Base-by-base conservation (phyloP, 2,113 vertebrate species). In the Nematolebias whitei region DNA sequence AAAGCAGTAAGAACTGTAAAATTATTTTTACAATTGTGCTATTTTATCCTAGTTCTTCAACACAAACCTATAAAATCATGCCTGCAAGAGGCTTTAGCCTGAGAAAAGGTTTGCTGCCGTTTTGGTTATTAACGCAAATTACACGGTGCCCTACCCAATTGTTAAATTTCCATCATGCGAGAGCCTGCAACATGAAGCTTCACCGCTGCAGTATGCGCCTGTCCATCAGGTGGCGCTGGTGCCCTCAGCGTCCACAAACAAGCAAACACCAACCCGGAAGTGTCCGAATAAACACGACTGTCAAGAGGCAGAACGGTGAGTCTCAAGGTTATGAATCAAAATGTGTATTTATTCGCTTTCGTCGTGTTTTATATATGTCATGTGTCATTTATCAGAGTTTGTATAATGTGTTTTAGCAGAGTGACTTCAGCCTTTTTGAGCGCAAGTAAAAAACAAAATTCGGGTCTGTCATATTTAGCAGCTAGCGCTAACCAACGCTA, bases 311-410 rank as follows among this genome's bases (percentile, higher is more conserved):
- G 26, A 10, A 64, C 65, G 41, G 89, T 91, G 63, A 84, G 84
- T 8, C 0, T 75, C 79, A 89, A 89, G 86, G 83, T 90, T 85
- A 87, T 7, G 0, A 1, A 7, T 41, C 1, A 23, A 22, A 26
- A 2, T 0, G 0, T 1, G 4, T n/a, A 18, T 0, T 24, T 60
- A 52, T 1, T 0, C 32, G 32, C 3, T 18, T 29, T n/a, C 14
- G 24, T 12, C 13, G 3, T 4, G 8, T 45, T 65, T 12, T 19
- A 18, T 16, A 1, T 1, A 0, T 23, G 6, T 13, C 12, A 19
- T 26, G 1, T 51, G n/a, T 41, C 0, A 41, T 20, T 6, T 39
- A 39, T 39, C 5, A 20, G 12, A 19, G 12, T 19, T 55, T 20
- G 11, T 20, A 8, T 19, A 19, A n/a, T 47, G 2, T n/a, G 1